Evolutionary conservation across 2,888 invertebrate species (phyloP).

Genomic region (Reticulitermes lucifugus): DNA sequence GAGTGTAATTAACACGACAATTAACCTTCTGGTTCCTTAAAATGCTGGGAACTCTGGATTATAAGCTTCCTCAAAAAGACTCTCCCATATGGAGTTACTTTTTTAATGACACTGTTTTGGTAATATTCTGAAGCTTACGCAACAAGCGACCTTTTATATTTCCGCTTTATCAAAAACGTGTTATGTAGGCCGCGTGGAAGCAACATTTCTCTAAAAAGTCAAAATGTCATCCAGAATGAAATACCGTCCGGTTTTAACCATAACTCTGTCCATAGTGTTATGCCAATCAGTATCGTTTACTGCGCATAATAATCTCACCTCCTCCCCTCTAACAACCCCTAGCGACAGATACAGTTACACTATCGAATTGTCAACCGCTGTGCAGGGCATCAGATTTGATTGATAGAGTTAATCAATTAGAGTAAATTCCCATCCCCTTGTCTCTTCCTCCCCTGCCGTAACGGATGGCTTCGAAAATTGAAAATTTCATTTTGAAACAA

Average conservation of each 20-base stretch:
- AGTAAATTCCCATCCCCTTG: background rate
- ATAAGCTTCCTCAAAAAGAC: no score
- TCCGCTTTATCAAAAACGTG: background rate
- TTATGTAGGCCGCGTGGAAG: background rate
- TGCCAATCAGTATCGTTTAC: background rate
- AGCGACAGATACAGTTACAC: background rate
- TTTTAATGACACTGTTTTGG: no score
- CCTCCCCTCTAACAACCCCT: background rate
- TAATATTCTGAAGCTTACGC: no score
- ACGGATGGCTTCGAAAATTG: slow-evolving; percentile 26
- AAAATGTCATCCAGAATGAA: background rate
- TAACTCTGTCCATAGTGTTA: background rate
- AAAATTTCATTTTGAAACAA: slow-evolving; percentile 23
- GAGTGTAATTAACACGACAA: no score
- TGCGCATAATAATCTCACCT: background rate
- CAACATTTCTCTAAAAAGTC: slow-evolving; percentile 2
- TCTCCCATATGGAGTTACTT: no score
- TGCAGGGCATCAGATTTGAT: background rate
- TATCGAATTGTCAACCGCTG: slow-evolving; percentile 10
- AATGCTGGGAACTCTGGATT: no score
- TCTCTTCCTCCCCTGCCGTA: background rate
- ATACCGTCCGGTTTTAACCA: background rate
- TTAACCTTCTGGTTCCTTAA: no score
- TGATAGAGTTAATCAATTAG: slow-evolving; percentile 27
- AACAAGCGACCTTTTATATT: no score